Evolutionary conservation across 2,113 vertebrate species (phyloP).

Genomic region (Cromileptes altivelis): DNA sequence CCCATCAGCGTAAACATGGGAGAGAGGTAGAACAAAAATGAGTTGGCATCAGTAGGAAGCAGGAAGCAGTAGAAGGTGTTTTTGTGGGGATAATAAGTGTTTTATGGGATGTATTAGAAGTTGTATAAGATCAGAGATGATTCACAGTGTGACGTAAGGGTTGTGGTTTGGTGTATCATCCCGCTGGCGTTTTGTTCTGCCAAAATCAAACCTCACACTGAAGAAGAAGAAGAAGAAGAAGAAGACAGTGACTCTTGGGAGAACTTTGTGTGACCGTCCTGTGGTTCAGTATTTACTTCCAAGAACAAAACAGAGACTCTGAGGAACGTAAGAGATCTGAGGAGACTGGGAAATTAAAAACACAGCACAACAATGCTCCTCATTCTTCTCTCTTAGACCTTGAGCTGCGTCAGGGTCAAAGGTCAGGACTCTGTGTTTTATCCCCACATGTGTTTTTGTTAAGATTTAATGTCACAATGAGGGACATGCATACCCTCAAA

Average conservation of each 20-base stretch:
- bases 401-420: neutral
- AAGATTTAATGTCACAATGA: neutral
- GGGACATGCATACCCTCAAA: neutral
- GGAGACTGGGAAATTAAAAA: constrained; percentile 16
- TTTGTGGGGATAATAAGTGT: neutral
- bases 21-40: neutral
- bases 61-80: neutral
- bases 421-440: neutral
- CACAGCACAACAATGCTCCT: constrained; percentile 10
- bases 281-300: constrained; percentile 33
- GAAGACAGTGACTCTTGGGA: neutral
- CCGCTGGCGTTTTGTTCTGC: neutral
- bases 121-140: neutral
- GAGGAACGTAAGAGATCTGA: constrained; percentile 10
- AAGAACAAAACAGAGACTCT: constrained; percentile 13
- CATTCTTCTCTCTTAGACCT: constrained; percentile 15
- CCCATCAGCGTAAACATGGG: neutral
- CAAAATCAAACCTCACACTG: constrained; percentile 5
- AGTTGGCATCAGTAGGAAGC: too few relatives aligned
- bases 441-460: neutral
- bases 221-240: neutral
- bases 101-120: neutral
- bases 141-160: constrained; percentile 18
- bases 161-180: constrained; percentile 2
- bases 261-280: constrained; percentile 13